These are phyloP conservation scores for Ceratina australensis DNA, from an alignment of 1,140 invertebrate genomes.

Conservation along the genomic window DNA sequence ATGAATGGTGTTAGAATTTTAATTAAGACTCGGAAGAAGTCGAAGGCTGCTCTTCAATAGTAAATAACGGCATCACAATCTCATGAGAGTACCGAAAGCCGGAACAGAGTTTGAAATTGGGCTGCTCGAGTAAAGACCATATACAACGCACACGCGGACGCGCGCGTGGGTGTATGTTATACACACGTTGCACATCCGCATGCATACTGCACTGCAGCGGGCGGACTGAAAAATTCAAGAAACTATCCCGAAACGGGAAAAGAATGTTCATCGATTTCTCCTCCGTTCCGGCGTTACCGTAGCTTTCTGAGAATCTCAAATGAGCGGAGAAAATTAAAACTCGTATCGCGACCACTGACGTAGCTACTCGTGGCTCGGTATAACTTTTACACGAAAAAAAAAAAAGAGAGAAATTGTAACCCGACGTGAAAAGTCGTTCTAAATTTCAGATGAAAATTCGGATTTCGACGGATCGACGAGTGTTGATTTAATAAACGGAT, in stretches of 20 bases:
- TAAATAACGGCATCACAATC: neutral
- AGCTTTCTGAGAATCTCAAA: neutral
- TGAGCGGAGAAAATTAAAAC: neutral
- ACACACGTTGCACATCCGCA: neutral
- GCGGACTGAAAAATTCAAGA: neutral
- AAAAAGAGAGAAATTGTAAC: too few species aligned
- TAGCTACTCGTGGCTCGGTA: too few species aligned
- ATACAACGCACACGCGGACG: too few species aligned
- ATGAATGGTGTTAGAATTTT: neutral
- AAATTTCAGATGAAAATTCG: too few species aligned
- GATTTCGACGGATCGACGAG: too few species aligned
- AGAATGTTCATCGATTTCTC: neutral
- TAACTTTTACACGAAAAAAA: too few species aligned
- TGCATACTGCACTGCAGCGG: neutral
- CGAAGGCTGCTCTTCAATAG: neutral
- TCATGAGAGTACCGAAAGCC: neutral
- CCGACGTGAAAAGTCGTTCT: too few species aligned
- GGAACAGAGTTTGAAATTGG: neutral
- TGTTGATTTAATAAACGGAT: too few species aligned
- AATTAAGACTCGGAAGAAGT: neutral
- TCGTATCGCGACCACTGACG: neutral
- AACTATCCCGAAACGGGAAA: neutral
- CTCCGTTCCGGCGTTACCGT: neutral
- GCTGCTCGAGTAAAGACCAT: neutral
- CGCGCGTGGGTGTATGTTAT: too few species aligned